These are phyloP conservation scores for Rhopalosiphum padi DNA, from an alignment of 1,140 invertebrate species.

Conservation along the genomic window DNA sequence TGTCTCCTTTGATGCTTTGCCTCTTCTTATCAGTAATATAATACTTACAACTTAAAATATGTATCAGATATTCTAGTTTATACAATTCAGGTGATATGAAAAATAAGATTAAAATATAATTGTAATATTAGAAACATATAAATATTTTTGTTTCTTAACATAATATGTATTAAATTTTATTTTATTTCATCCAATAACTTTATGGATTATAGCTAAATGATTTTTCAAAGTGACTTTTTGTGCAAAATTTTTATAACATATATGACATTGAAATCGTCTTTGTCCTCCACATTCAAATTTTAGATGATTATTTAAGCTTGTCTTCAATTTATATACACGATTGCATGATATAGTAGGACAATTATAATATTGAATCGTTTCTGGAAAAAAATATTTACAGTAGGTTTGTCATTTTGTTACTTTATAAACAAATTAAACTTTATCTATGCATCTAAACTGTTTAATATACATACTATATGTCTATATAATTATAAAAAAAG, in stretches of 20 bases:
- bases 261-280: slow-evolving; percentile 62
- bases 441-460: too few species aligned
- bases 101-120: not conserved
- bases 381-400: slow-evolving; percentile 5
- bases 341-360: slow-evolving; percentile 6
- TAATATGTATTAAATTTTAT: not conserved
- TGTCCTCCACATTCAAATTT: slow-evolving; percentile 63
- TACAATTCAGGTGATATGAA: too few species aligned
- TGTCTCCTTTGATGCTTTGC: not conserved
- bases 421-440: too few species aligned
- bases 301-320: slow-evolving; percentile 43
- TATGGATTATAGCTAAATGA: slow-evolving; percentile 50
- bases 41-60: not conserved
- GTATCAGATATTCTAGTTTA: too few species aligned
- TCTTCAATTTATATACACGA: slow-evolving; percentile 24
- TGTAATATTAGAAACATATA: not conserved
- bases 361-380: not conserved
- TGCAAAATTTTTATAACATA: slow-evolving; percentile 59
- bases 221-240: slow-evolving; percentile 51
- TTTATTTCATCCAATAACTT: not conserved
- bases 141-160: not conserved
- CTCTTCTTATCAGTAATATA: not conserved
- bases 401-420: not conserved
- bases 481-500: not conserved
- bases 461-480: not conserved